Conservation (phyloP, 2,797 vertebrate species). For the Alcedo quadribrachys region DNA sequence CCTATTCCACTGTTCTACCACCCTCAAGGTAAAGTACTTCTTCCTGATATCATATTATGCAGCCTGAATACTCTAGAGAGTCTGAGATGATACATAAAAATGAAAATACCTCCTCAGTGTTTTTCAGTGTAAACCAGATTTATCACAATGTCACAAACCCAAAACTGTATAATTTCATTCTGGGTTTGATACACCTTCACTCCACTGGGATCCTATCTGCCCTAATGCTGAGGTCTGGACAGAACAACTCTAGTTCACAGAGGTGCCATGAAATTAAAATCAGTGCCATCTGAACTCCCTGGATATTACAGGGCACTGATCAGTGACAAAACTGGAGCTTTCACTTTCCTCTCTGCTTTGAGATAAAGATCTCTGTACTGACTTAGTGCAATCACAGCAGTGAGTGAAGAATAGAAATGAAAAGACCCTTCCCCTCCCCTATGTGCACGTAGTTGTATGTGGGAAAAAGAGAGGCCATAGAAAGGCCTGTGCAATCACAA, state of each 20-base stretch:
- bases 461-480: not conserved
- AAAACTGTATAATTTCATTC: not conserved
- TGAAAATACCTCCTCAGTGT: not conserved
- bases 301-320: not conserved
- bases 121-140: not conserved
- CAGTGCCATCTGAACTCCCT: not conserved
- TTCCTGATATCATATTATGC: not conserved
- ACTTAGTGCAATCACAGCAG: not conserved
- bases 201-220: not conserved
- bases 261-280: not conserved
- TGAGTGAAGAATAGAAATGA: not conserved
- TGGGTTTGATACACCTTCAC: not conserved
- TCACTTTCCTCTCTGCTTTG: not conserved
- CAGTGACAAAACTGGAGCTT: not conserved
- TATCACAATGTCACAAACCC: not conserved
- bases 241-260: not conserved
- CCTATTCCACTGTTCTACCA: no score
- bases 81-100: conserved; percentile 25
- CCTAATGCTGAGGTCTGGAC: not conserved
- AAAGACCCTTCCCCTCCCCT: not conserved
- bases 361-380: not conserved
- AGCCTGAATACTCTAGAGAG: conserved; percentile 12
- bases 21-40: no score
- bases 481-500: conserved; percentile 22
- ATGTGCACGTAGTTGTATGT: accelerated